Evolutionary conservation across 2,113 vertebrate genomes (phyloP), one percentile per base, ranked within the genome.

Genomic region (Engraulis encrasicolus): DNA sequence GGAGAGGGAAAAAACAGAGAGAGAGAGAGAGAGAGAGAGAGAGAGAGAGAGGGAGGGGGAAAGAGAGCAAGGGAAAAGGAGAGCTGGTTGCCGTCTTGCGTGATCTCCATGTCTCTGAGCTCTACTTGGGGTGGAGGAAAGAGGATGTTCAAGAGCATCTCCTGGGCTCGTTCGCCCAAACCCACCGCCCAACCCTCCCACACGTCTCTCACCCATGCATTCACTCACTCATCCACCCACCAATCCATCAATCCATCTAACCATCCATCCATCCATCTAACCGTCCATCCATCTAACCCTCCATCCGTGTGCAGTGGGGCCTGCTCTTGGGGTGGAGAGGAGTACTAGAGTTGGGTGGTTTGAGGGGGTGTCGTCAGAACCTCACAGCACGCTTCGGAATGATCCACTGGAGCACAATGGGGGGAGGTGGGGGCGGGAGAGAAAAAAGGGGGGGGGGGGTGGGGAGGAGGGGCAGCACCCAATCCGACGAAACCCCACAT

Each of bases 31-130:
- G 23, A 78, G 40, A 79, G 78, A 83, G 9, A 58, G 83, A 80
- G 81, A 45, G 14, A 78, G 20, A 87, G 90, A 89, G 80, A 89
- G 85, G 17, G 81, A 81, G 9, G 79, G 19, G 87, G 3, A 83
- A 0, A 85, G 23, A 31, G 2, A 86, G 77, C 82, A 84, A 81
- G 85, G 61, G 74, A 86, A 81, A 45, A 27, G 23, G 82, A 89
- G 89, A 90, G 91, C 91, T 92, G 89, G 88, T 90, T 90, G 66
- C 66, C 34, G 87, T 92, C 90, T 91, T 91, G 91, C 90, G 92
- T 87, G 78, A 80, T 85, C 74, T 58, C 58, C 88, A 91, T 89
- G 89, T 92, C 87, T 86, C 90, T 88, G 84, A 88, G 86, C 92
- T 92, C 89, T 83, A 81, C 86, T 91, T 89, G n/a, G n/a, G n/a